Evolutionary conservation across 2,797 vertebrate genomes (phyloP).

Genomic region (Trachurus trachurus): DNA sequence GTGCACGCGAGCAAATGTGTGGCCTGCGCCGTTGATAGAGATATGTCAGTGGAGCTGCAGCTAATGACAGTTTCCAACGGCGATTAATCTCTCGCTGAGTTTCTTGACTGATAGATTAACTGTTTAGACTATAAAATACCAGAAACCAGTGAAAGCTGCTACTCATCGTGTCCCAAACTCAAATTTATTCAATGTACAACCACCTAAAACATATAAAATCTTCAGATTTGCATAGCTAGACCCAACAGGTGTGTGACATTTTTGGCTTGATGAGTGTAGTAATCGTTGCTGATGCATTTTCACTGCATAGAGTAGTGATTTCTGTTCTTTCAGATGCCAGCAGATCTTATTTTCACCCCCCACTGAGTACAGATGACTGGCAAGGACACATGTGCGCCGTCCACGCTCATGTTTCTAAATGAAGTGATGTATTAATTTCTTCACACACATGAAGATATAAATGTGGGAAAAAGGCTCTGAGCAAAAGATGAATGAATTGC

Average conservation of each 20-base stretch:
- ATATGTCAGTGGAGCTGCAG: slow-evolving; percentile 5
- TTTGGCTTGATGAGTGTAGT: background rate
- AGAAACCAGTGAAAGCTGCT: background rate
- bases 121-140: slow-evolving; percentile 18
- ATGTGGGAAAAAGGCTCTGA: slow-evolving; percentile 34
- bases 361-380: background rate
- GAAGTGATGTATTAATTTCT: slow-evolving; percentile 54
- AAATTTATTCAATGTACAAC: background rate
- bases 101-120: slow-evolving; percentile 3
- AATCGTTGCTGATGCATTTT: background rate
- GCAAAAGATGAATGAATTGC: slow-evolving; percentile 53
- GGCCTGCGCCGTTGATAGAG: slow-evolving; percentile 19
- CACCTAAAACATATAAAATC: background rate
- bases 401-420: slow-evolving; percentile 26
- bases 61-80: slow-evolving; percentile 5
- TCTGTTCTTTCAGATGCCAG: slow-evolving; percentile 11
- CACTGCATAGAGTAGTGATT: background rate
- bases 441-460: slow-evolving; percentile 39
- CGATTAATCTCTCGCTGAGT: background rate
- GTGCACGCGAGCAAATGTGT: slow-evolving; percentile 17
- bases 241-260: slow-evolving; percentile 10
- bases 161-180: background rate
- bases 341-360: slow-evolving; percentile 26
- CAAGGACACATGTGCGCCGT: background rate
- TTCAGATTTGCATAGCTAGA: background rate